Conservation (phyloP, 2,888 invertebrate genomes). For the Proisotoma minuta region DNA sequence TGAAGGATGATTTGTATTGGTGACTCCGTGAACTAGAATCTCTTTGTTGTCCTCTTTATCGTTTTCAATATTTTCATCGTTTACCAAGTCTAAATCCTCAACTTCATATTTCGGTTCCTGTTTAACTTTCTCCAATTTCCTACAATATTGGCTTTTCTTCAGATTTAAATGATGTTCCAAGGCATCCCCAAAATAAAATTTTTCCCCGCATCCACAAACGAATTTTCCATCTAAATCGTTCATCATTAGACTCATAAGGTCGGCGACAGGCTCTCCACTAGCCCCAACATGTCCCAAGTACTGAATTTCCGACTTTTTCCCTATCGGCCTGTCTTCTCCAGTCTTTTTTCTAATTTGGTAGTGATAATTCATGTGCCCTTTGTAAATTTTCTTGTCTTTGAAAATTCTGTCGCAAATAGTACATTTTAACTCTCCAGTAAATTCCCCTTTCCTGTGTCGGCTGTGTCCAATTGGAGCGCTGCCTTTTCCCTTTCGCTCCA, state of each 20-base stretch:
- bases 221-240: not conserved
- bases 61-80: not conserved
- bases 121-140: not conserved
- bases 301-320: not conserved
- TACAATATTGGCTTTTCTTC: not conserved
- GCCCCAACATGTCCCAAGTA: not conserved
- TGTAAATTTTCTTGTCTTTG: not conserved
- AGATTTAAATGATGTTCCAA: not conserved
- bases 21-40: too few species aligned
- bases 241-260: not conserved
- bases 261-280: not conserved
- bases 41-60: not conserved
- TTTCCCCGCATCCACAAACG: not conserved
- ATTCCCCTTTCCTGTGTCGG: not conserved
- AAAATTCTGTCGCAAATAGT: not conserved
- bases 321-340: not conserved
- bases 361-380: not conserved
- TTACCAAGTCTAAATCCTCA: not conserved
- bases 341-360: not conserved
- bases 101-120: too few species aligned
- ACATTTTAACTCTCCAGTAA: not conserved
- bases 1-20: too few species aligned
- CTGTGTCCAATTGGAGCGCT: not conserved
- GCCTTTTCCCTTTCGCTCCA: not conserved
- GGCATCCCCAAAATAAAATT: not conserved